A percentile compares a stretch with the other conserved stretches of the same genome.
These are phyloP conservation scores for Baccha elongata DNA, from an alignment of 2,888 invertebrate species.

Conservation along the genomic window DNA sequence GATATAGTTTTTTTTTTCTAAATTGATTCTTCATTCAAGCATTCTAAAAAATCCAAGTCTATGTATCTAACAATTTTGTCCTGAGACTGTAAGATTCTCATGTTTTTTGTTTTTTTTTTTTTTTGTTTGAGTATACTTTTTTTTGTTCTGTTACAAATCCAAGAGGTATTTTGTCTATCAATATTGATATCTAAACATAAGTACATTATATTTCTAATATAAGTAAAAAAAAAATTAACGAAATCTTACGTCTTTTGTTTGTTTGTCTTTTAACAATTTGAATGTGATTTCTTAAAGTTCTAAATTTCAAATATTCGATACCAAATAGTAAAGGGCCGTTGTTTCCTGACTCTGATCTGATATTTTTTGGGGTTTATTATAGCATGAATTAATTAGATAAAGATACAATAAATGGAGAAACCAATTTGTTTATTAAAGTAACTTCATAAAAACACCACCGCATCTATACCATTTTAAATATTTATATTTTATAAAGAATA, in stretches of 20 bases:
- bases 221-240: background rate
- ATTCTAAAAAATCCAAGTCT: background rate
- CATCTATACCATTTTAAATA: no score
- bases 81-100: background rate
- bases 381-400: no score
- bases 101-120: background rate
- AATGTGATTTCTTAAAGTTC: constrained; percentile 9
- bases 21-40: background rate
- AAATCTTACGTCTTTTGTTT: background rate
- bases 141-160: constrained; percentile 1
- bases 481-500: no score
- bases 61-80: background rate
- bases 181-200: constrained; percentile 12
- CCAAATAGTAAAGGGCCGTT: constrained; percentile 36
- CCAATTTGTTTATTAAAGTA: no score
- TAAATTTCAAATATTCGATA: constrained; percentile 50
- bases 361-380: no score
- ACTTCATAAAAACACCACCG: no score
- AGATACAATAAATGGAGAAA: no score
- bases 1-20: background rate
- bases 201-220: constrained; percentile 1
- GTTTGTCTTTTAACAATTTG: constrained; percentile 28
- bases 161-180: constrained; percentile 12
- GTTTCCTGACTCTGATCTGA: no score
- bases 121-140: background rate